Base-by-base conservation (phyloP, 2,797 vertebrate species). In the Sebastes goodei region DNA sequence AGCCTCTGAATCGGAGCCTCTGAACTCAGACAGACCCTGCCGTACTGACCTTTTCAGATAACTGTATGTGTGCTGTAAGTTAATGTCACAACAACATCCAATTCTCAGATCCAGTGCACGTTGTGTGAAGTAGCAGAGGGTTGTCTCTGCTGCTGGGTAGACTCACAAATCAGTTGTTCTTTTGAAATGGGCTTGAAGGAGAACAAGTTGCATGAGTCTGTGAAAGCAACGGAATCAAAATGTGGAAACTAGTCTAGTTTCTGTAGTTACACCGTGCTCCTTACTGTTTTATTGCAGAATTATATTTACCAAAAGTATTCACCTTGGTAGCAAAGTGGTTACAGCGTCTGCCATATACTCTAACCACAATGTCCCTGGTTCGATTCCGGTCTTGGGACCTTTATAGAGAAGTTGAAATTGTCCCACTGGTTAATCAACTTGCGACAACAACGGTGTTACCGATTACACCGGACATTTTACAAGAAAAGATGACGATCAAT, bases 11-110 rank as follows among this genome's bases (percentile, higher is more conserved):
- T 87, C 32, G 0, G 23, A 83, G 64, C 71, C 82, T 86, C 66
- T 57, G 57, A 67, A 75, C 89, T 82, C 75, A 4, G n/a, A 68
- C 42, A 42, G 65, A 69, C 35, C 38, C 46, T 60, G 46, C 57
- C 68, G 66, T 20, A 7, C 68, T 86, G 90, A 93, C 88, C 90
- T 91, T 93, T 93, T 84, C 69, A 64, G 12, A 75, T 71, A 76
- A 49, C 55, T 81, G 35, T 81, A 55, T 86, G 73, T 77, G 78
- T 80, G 76, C 66, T 80, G 61, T 81, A 70, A 81, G 69, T 30
- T 86, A 87, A 86, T 84, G 87, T 85, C 82, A 84, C 76, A 80
- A 83, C 78, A 80, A 74, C 72, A 78, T 74, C 80, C 60, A 52
- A 14, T 81, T 76, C 29, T 86, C 32, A 57, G 27, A 84, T 85